Base-by-base conservation (phyloP, 2,797 vertebrate genomes). In the Pangasius larnaudii region DNA sequence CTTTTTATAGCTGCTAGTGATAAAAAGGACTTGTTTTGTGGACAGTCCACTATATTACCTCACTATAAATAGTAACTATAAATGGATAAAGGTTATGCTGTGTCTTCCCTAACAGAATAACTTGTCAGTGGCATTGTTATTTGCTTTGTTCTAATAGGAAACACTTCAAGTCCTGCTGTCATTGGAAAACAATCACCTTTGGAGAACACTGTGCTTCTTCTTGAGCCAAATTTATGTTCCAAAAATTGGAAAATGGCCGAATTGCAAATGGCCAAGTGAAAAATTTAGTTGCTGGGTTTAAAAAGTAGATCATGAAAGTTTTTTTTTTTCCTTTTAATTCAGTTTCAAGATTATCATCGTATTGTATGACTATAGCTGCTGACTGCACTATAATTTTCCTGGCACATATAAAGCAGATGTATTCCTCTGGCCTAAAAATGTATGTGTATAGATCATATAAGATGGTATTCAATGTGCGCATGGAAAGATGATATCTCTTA, bases 401-500 rank as follows among this genome's bases (percentile, higher is more conserved):
- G 51, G 77, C n/a, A 79, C n/a, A 22, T 19, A 80, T 22, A 13
- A 80, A 80, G 78, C 33, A 58, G 39, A 1, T 24, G 33, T 58
- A 80, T 39, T 39, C 1, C 58, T 30, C 39, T n/a, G 39, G 39
- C 27, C 13, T 82, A 13, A 46, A 19, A 49, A 22, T 65, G 14
- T 10, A 30, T 22, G 14, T 19, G 27, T 65, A 30, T 22, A 11
- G 59, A 67, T 83, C 27, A 65, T 65, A 46, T 30, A n/a, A 19
- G 39, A 46, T 11, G 61, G 39, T 6, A 51, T 42, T 42, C 0
- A 6, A 39, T 81, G 36, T 81, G 58, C 0, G 19, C 3, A 49
- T 65, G 27, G 58, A 42, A 63, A 82, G 27, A n/a, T 81, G 16
- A 61, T n/a, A 61, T 82, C 30, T 84, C 69, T 71, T 59, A 61